Evolutionary conservation across 2,113 vertebrate genomes (phyloP), one percentile per base, ranked within the genome.

Genomic region (Hippoglossus stenolepis): DNA sequence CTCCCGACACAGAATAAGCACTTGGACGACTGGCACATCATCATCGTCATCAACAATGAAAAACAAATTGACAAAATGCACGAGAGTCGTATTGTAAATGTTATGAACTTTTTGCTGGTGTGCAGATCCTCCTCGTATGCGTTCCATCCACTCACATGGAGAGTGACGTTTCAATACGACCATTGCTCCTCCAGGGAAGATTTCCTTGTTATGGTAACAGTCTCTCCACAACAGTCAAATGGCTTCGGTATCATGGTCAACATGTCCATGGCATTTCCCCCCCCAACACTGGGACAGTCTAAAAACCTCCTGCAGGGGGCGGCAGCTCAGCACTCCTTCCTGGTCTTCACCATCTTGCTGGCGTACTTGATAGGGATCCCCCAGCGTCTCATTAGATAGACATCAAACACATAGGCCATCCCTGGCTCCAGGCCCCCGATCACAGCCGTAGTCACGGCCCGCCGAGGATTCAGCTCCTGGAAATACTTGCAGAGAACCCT

Each of bases 401-500:
- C 93, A 84, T 97, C 97, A 85, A 98, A 96, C 89, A 96, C 77
- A 77, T 97, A 97, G 68, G 92, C 82, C 2, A 87, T 93, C 31
- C 94, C 96, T 10, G 93, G 91, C 83, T 96, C 88, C 77, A 98
- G 90, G 71, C 94, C 96, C 28, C 90, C 89, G 59, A 98, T 95
- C 80, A 94, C 95, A 82, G 96, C 95, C 18, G 96, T 96, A 24
- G 96, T 96, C 72, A 97, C 96, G 0, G 96, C 96, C 89, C 95
- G 88, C 38, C 93, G 95, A 62, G 91, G 92, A 82, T 97, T 96
- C 13, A 95, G 75, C 61, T 97, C 93, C 61, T 96, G 94, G 93
- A 97, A 98, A 81, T 97, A 96, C 85, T 96, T 98, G 89, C 96
- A 97, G 64, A 96, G 92, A 72, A 97, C 95, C 70, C 96, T 96